Evolutionary conservation across 92 coral and sea anemone genomes (phyloP), one percentile per base, ranked within the genome.

Genomic region (Anthopleura xanthogrammica): DNA sequence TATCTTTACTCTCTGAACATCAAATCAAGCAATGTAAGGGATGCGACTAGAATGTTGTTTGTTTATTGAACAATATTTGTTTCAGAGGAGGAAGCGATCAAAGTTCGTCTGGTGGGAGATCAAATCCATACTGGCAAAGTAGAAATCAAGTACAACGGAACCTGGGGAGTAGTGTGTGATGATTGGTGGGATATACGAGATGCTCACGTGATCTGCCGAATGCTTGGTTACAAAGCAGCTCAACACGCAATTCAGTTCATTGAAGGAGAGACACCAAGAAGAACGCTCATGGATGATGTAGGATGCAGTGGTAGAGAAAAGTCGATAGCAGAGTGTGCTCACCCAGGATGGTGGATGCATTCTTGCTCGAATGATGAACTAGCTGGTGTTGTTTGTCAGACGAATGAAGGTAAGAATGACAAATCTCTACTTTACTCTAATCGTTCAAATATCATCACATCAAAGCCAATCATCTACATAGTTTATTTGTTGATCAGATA

Each of bases 151-250:
- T 58, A 58, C 13, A 16, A 16, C 12, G n/a, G 64, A n/a, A 16
- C n/a, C 64, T 58, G 64, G 64, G 64, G 64, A 58, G 64, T 58
- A 58, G 64, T 58, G 64, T 58, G 64, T 14, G 4, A 1, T 14
- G 5, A 14, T 16, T 58, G 5, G 17, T 58, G 64, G 64, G 4
- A 58, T 58, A 58, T 16, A 58, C 64, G 0, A 70, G 75, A 70
- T 70, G 75, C 75, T 70, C 43, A 70, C 40, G 75, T 70, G 75
- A 70, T 70, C 75, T 70, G 75, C 19, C 75, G 42, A 40, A 24
- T 70, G 75, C 75, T 70, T 70, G 75, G 75, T 70, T 70, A 70
- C 75, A 70, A 70, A 70, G 43, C 75, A 70, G 75, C 75, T 7
- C 8, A 9, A 40, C 14, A 22, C 3, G 41, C 41, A 70, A 70